Conservation (phyloP, 2,113 vertebrate genomes). For the Tympanuchus pallidicinctus region DNA sequence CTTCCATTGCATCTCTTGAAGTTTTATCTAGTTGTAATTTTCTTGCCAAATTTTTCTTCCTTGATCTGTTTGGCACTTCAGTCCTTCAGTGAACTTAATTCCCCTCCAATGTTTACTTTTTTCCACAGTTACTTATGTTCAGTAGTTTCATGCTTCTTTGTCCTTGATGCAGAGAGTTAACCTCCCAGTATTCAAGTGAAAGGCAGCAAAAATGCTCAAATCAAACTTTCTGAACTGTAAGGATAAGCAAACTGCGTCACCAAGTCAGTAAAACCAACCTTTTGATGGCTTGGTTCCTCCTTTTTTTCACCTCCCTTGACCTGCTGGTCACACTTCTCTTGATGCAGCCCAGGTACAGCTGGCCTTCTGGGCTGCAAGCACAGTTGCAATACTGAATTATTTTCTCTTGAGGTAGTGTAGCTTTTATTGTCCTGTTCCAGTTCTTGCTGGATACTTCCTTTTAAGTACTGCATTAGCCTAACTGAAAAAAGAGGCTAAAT, state of each 20-base stretch:
- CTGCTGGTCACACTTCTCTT: no score
- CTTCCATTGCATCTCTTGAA: not conserved
- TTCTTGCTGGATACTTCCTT: not conserved
- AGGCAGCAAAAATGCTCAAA: not conserved
- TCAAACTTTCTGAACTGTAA: not conserved
- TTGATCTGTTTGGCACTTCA: not conserved
- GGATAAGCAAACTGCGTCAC: not conserved
- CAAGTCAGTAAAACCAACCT: rapidly evolving
- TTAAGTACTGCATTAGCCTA: not conserved
- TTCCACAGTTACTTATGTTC: not conserved
- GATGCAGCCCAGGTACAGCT: no score
- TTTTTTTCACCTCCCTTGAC: not conserved
- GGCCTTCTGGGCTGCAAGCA: no score
- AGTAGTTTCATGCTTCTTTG: not conserved
- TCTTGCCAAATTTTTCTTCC: not conserved
- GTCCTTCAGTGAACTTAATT: not conserved
- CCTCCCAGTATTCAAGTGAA: not conserved
- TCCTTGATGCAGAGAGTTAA: not conserved
- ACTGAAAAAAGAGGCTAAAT: not conserved
- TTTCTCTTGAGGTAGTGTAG: not conserved
- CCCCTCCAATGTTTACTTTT: not conserved
- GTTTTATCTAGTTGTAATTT: not conserved
- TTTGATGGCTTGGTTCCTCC: not conserved
- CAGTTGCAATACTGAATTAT: not conserved
- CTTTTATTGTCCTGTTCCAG: not conserved